Evolutionary conservation across 2,797 vertebrate genomes (phyloP), one percentile per base, ranked within the genome.

Genomic region (Pelochelys cantorii): DNA sequence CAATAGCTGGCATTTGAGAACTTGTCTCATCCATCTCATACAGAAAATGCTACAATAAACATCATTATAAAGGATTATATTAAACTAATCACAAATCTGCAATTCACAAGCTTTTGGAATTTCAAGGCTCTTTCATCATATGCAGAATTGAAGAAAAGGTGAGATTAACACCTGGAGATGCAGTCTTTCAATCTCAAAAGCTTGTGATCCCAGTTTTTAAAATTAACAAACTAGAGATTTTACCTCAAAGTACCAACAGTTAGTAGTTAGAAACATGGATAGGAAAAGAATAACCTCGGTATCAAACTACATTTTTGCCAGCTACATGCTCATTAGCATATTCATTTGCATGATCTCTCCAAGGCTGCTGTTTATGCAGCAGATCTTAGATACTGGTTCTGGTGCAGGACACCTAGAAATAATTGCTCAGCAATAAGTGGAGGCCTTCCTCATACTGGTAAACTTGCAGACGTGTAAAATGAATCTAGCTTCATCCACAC

Each of bases 1-100:
- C 87, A 96, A 95, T 93, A 90, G 59, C 88, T 97, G 94, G 91
- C 95, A 98, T 97, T 97, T 97, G 92, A 96, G 91, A 95, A 81
- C 60, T 80, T 94, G 87, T 89, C 81, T 96, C 93, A 97, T 97
- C 91, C 71, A 92, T 96, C 90, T 96, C 88, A 79, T 31, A 22
- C 75, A 96, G 89, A 96, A 98, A 97, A 96, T 90, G 89, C 94
- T 96, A 96, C 95, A 96, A 92, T 97, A 97, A 97, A 97, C 97
- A 97, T 92, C 53, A 92, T 89, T 93, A 95, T 86, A 90, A 48
- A 88, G 78, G 79, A 95, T 90, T 97, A 92, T 89, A 94, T 93
- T 87, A 96, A 93, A 94, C 89, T 90, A 95, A 95, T 90, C 11
- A 95, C 85, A 97, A 94, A 62, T 7, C 57, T 79, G 65, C 85